A percentile compares a stretch with the other conserved stretches of the same genome.
These are phyloP conservation scores for Pollenia labialis DNA, from an alignment of 2,888 invertebrate genomes.

Conservation along the genomic window DNA sequence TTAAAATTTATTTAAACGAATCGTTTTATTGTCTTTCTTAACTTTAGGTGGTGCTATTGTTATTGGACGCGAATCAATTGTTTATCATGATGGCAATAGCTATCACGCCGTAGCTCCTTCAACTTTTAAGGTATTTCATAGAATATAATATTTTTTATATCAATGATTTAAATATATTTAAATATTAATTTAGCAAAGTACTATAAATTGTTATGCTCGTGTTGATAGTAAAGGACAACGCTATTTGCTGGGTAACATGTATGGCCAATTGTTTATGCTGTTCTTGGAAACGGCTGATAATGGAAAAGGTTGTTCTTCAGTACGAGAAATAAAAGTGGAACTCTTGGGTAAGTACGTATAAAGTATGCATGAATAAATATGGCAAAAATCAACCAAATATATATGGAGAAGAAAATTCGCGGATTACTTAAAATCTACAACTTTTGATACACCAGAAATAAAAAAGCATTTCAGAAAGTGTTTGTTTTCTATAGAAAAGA, in stretches of 20 bases:
- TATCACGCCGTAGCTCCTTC: slow-evolving; percentile 97
- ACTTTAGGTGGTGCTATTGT: slow-evolving; percentile 93
- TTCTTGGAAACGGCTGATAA: slow-evolving; percentile 93
- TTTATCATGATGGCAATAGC: slow-evolving; percentile 96
- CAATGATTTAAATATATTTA: not conserved
- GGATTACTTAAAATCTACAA: too few species aligned
- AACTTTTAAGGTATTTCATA: slow-evolving; percentile 90
- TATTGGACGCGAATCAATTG: slow-evolving; percentile 98
- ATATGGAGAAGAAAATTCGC: too few species aligned
- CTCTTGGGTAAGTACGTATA: slow-evolving; percentile 87
- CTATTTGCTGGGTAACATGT: slow-evolving; percentile 97
- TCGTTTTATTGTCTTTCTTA: not conserved
- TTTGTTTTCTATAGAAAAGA: too few species aligned
- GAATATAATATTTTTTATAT: not conserved
- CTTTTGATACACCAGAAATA: too few species aligned
- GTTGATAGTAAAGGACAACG: slow-evolving; percentile 96
- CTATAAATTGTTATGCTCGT: slow-evolving; percentile 96
- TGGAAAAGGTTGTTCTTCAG: slow-evolving; percentile 89
- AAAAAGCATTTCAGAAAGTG: too few species aligned
- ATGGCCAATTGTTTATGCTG: slow-evolving; percentile 97
- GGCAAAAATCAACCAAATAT: too few species aligned
- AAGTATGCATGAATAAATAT: too few species aligned
- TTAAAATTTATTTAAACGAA: not conserved
- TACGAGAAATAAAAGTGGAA: slow-evolving; percentile 97
- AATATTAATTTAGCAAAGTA: slow-evolving; percentile 89